Evolutionary conservation across 2,888 invertebrate species (phyloP), one percentile per base, ranked within the genome.

Genomic region (Cosmopolites sordidus): DNA sequence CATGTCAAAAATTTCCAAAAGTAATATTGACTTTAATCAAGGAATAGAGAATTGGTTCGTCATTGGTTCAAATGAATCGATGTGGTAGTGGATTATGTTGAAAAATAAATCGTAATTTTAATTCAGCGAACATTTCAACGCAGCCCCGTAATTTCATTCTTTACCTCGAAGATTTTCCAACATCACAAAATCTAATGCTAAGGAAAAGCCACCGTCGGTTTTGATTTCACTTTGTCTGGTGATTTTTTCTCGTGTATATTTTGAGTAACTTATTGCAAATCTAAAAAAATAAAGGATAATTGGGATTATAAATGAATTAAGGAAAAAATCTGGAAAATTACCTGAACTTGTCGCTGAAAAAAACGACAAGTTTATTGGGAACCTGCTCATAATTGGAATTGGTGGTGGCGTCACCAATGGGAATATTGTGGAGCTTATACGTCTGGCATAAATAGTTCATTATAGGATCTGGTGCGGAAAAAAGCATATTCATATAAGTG

Each of bases 401-500:
- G 0, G 86, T 84, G 37, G 73, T 74, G 0, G 79, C 75, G 45
- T 79, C 79, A 1, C 90, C 91, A 15, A 89, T 77, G 0, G 89
- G 88, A 65, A 89, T 85, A 45, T 77, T 78, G 64, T 89, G 83
- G 12, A 91, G 75, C 1, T 72, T 67, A 70, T 85, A 85, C 44
- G 79, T 79, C 15, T 74, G 75, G 64, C 87, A 84, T 22, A 92
- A 72, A 67, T 84, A 89, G 14, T 83, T 81, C 57, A 84, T 73
- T 27, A 91, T 81, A 0, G 87, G 79, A 17, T 78, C 77, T 0
- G 90, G 90, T 0, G 84, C 89, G 0, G 83, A 78, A 41, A 90
- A 74, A 0, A 86, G 75, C 37, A 86, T 82, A 41, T 80, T 73
- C 18, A 89, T 64, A 68, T 87, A 89, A 1, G 84, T 75, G 63